phyloP scores from a whole-genome alignment of 2,113 vertebrate species.

The Asarcornis scutulata region DNA sequence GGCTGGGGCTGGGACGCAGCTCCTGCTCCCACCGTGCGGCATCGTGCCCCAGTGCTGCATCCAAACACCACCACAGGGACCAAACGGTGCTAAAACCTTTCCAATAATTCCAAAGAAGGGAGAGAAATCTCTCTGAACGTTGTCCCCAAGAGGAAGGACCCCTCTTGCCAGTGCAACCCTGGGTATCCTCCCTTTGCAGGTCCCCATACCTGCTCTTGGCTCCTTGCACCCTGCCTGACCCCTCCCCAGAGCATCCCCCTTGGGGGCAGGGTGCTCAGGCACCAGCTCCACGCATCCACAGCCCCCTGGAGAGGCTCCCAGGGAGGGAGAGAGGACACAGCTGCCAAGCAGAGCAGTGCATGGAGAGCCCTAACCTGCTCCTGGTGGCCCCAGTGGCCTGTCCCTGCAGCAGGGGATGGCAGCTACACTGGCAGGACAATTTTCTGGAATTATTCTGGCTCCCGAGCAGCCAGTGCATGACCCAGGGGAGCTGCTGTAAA shows the following conservation, averaged over 20 bases:
- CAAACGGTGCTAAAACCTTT: not conserved
- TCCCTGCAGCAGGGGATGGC: not conserved
- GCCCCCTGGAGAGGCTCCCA: not conserved
- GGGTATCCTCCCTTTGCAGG: not conserved
- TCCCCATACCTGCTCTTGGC: not conserved
- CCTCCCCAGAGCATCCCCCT: not conserved
- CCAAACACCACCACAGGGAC: not conserved
- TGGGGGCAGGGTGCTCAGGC: not conserved
- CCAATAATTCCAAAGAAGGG: not conserved
- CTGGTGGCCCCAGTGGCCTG: not conserved
- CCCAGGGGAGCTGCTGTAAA: not conserved
- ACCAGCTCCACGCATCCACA: accelerated
- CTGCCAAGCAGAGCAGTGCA: not conserved
- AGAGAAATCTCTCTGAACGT: not conserved
- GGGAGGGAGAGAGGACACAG: not conserved
- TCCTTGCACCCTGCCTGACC: not conserved
- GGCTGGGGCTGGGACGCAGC: not conserved
- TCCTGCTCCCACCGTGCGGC: not conserved
- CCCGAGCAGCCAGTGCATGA: too few species aligned
- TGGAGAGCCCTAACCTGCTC: not conserved
- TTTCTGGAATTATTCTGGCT: not conserved
- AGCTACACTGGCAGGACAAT: not conserved
- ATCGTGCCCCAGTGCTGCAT: not conserved
- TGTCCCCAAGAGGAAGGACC: not conserved
- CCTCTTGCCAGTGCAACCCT: not conserved